These are phyloP conservation scores for Amphiprion percula DNA, from an alignment of 2,113 vertebrate genomes.

Conservation along the genomic window DNA sequence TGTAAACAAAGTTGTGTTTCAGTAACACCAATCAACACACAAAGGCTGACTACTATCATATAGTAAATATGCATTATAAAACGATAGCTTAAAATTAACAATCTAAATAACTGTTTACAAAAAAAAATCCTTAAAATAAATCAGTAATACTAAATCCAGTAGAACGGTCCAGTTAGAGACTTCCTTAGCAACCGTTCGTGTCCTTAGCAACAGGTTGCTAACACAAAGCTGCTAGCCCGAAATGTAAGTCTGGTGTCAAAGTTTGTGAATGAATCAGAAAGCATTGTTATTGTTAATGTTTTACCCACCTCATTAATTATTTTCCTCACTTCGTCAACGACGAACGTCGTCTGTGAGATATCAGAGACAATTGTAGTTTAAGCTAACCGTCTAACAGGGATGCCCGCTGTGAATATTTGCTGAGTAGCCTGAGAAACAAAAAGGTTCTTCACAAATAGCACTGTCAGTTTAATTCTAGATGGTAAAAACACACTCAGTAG, in stretches of 20 bases:
- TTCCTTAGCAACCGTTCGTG: conserved; percentile 51
- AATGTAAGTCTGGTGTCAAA: not conserved
- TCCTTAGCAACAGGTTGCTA: conserved; percentile 61
- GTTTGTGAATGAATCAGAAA: too few relatives aligned
- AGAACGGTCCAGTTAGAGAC: not conserved
- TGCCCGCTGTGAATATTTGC: not conserved
- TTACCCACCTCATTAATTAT: conserved; percentile 93
- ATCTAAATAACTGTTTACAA: too few relatives aligned
- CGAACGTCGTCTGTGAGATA: conserved; percentile 86
- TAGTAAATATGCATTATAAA: not conserved
- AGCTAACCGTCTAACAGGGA: not conserved
- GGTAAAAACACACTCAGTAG: not conserved
- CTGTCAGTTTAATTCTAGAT: too few relatives aligned
- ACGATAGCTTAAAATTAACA: not conserved
- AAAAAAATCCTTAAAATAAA: not conserved
- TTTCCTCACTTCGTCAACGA: conserved; percentile 93
- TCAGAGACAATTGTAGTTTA: conserved; percentile 29
- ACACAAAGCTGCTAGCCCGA: not conserved
- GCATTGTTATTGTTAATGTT: not conserved
- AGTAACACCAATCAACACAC: not conserved
- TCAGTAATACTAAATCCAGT: not conserved
- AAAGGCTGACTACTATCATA: not conserved
- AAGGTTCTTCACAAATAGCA: not conserved
- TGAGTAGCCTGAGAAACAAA: not conserved
- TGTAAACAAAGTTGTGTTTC: not conserved